Base-by-base conservation (phyloP, 2,113 vertebrate genomes). In the Neotoma lepida region DNA sequence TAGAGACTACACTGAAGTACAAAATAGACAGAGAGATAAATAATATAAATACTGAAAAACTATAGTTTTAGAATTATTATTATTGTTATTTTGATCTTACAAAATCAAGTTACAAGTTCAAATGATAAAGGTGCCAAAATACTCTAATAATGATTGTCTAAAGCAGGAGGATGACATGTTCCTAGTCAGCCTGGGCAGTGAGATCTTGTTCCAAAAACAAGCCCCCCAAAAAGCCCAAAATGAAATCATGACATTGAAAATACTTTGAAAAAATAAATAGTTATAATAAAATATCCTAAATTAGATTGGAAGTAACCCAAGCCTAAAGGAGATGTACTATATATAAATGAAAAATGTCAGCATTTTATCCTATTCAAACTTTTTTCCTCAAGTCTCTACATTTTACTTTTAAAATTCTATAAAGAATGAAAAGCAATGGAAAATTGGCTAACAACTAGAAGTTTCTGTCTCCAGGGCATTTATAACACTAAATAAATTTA, bases 41-140 rank as follows among this genome's bases (percentile, higher is more conserved):
- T 70, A 70, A 89, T 58, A 93, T 76, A 33, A 44, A 66, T 85
- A 64, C 7, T 58, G 56, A 54, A 97, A 97, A 70, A 56, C 71
- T 68, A 92, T 39, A 63, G 76, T 95, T 58, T 90, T 94, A 10
- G 5, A 61, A 86, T 91, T 94, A 33, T 91, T 41, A 73, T 49
- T 77, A 91, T 54, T 91, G 30, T 77, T 76, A 81, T 4, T 30
- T n/a, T 82, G 51, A 54, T 66, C 0, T 85, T 87, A 33, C 2
- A 58, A 58, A 56, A 33, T 58, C 26, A 74, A 88, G n/a, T 12
- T 44, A 30, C 51, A 88, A 56, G 6, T 33, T 74, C 9, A 70
- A 66, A 8, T 24, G 17, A 86, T 24, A 24, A 49, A 66, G 1
- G 2, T 66, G 18, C 17, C 9, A 33, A 85, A 85, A 35, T 85